Evolutionary conservation across 2,888 invertebrate species (phyloP).

Genomic region (Noctua janthe): DNA sequence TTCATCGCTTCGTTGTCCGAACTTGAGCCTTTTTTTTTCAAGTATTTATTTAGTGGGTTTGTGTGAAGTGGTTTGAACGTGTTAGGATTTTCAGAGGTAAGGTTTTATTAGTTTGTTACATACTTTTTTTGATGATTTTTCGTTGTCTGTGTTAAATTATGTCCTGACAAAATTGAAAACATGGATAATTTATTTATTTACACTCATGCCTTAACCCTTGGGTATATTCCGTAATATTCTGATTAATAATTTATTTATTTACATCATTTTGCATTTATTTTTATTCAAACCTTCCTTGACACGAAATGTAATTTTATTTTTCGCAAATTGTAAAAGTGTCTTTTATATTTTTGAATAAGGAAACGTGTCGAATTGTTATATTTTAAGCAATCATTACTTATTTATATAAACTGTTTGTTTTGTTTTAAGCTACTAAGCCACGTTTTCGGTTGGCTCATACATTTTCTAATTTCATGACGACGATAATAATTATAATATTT

Average conservation of each 20-base stretch:
- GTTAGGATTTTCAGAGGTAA: conserved; percentile 59
- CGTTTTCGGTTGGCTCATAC: background rate
- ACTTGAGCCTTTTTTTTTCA: conserved; percentile 41
- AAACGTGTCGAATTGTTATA: background rate
- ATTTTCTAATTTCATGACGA: background rate
- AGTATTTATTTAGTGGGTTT: conserved; percentile 60
- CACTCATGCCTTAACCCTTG: conserved; percentile 1
- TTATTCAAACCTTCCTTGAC: background rate
- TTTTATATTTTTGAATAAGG: background rate
- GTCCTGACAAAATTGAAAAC: background rate
- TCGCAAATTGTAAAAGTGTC: background rate
- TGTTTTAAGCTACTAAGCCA: background rate
- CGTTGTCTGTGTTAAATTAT: background rate
- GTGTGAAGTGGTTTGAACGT: conserved; percentile 60
- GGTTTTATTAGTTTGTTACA: conserved; percentile 11
- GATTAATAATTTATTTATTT: background rate
- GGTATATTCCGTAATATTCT: background rate
- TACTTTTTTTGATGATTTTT: background rate
- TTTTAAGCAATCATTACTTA: too few species aligned
- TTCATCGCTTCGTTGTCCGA: conserved; percentile 50
- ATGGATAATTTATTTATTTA: background rate
- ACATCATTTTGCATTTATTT: background rate
- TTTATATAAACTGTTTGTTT: background rate
- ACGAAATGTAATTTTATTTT: background rate
- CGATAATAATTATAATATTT: background rate